Conservation (phyloP, 2,797 vertebrate species). For the Chiloscyllium punctatum region DNA sequence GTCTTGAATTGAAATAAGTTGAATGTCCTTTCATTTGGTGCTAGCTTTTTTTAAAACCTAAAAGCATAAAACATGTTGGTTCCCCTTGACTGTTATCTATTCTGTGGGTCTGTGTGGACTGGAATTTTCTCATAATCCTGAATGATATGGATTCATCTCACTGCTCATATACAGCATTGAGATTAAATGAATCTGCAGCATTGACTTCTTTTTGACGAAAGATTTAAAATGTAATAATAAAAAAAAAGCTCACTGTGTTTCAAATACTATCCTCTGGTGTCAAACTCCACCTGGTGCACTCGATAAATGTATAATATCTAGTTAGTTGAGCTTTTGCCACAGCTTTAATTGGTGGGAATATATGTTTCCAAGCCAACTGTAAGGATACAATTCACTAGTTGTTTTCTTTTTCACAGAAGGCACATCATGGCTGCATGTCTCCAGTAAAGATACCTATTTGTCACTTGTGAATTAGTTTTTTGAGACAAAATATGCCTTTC, state of each 20-base stretch:
- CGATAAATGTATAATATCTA: neutral
- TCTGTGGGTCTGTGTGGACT: neutral
- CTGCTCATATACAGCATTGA: neutral
- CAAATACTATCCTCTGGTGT: constrained; percentile 8
- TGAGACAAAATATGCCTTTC: neutral
- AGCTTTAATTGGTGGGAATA: neutral
- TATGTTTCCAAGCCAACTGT: neutral
- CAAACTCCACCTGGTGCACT: constrained; percentile 19
- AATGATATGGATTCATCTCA: constrained; percentile 28
- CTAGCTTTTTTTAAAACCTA: neutral
- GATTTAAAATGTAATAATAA: constrained; percentile 25
- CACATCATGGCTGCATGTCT: neutral
- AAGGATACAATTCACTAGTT: neutral
- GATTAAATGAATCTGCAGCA: neutral
- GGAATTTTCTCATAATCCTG: constrained; percentile 34
- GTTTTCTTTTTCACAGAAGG: neutral
- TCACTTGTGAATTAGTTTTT: neutral
- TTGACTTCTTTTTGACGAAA: neutral
- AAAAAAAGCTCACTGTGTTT: constrained; percentile 31
- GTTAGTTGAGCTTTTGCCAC: neutral
- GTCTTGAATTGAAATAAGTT: neutral
- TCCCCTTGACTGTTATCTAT: neutral
- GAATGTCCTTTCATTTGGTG: neutral
- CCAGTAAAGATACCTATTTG: neutral
- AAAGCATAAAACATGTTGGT: constrained; percentile 20